A percentile compares a stretch with the other conserved stretches of the same genome.
Evolutionary conservation across 2,888 invertebrate species (phyloP).

Genomic region (Eristalis pertinax): DNA sequence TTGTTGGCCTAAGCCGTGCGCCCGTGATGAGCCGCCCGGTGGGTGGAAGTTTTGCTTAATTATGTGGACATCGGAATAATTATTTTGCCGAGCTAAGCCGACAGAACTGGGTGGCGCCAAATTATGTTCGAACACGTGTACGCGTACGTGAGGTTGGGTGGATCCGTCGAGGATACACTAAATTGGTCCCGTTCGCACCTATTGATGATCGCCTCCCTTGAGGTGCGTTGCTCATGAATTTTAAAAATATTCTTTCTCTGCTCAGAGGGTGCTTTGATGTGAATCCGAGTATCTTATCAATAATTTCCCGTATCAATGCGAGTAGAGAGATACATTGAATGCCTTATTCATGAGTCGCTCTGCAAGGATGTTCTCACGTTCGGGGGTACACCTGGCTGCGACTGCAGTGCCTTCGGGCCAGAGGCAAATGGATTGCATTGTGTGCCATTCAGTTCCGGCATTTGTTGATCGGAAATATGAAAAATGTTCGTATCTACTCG

Average conservation of each 20-base stretch:
- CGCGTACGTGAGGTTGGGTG: too few species aligned
- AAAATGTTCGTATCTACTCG: neutral
- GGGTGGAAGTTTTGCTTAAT: conserved; percentile 16
- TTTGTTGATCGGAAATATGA: neutral
- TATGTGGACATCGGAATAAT: conserved; percentile 29
- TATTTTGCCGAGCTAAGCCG: neutral
- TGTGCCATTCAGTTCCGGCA: neutral
- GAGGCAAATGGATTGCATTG: neutral
- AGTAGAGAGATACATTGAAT: neutral
- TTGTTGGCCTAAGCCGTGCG: neutral
- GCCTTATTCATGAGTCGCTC: neutral
- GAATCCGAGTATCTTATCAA: neutral
- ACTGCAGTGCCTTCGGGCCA: neutral
- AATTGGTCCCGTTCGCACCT: neutral
- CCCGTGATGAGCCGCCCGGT: neutral
- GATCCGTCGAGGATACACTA: too few species aligned
- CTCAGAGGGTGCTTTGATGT: neutral
- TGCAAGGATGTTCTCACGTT: neutral
- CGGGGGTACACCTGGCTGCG: neutral
- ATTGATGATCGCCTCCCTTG: neutral
- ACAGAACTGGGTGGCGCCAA: neutral
- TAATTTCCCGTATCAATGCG: neutral
- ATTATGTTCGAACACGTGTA: too few species aligned
- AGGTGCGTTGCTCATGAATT: neutral
- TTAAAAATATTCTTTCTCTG: neutral